phyloP scores from a whole-genome alignment of 2,888 invertebrate genomes.

The Frankliniella fusca region DNA sequence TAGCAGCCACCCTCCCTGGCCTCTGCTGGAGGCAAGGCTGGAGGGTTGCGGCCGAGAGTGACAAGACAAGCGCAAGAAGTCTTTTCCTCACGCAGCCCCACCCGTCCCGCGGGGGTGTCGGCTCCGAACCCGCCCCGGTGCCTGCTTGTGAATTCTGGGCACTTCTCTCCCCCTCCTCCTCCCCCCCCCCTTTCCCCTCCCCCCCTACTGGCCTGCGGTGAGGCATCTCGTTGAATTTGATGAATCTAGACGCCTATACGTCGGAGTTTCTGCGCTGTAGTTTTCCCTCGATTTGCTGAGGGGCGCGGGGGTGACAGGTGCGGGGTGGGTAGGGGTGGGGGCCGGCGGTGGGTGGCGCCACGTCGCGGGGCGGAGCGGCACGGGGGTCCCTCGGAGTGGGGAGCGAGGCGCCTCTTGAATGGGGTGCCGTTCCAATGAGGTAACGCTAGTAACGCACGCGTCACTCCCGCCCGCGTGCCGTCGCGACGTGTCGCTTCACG shows the following conservation, averaged over 20 bases:
- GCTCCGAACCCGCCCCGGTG: neutral
- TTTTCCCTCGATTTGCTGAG: conserved; percentile 3
- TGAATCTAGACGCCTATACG: neutral
- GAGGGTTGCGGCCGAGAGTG: too few relatives aligned
- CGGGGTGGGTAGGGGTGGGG: neutral
- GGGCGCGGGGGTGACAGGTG: neutral
- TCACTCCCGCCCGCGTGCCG: neutral
- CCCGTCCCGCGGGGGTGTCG: too few relatives aligned
- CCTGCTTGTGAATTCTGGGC: conserved; percentile 20
- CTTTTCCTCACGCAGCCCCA: neutral
- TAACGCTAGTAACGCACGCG: conserved; percentile 1
- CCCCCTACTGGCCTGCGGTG: neutral
- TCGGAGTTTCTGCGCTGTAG: neutral
- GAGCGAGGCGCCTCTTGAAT: neutral
- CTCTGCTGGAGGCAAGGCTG: too few relatives aligned
- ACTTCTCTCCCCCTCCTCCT: neutral
- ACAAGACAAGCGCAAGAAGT: too few relatives aligned
- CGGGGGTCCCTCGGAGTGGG: neutral
- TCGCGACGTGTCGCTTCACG: too few relatives aligned
- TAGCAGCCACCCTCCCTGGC: too few relatives aligned
- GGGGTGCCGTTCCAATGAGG: neutral
- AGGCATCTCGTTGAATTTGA: conserved; percentile 10
- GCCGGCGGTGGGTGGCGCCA: too few relatives aligned
- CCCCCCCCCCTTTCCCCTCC: neutral
- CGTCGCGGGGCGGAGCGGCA: neutral